Evolutionary conservation across 2,888 invertebrate species (phyloP).

Genomic region (Mycogona germanica): DNA sequence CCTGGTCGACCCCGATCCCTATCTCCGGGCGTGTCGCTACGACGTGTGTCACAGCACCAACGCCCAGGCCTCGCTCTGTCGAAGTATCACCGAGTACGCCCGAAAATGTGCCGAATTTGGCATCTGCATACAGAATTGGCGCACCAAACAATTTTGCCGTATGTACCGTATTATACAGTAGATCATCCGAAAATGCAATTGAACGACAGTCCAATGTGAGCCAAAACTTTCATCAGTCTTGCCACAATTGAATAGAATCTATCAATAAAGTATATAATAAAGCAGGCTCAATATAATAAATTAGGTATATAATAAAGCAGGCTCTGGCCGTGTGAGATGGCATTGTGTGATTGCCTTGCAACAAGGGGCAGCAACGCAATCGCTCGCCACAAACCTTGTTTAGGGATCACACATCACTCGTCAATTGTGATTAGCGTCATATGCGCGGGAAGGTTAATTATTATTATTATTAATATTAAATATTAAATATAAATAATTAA

Average conservation of each 20-base stretch:
- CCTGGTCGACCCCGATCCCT: constrained; percentile 53
- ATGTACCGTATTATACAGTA: constrained; percentile 6
- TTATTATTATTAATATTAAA: no score
- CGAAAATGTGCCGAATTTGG: constrained; percentile 54
- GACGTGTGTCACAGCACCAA: constrained; percentile 44
- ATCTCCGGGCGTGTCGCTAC: constrained; percentile 54
- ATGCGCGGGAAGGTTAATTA: no score
- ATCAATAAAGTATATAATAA: constrained; percentile 1
- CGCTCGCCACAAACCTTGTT: no score
- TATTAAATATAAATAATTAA: no score
- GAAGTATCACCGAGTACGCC: constrained; percentile 55
- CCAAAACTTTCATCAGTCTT: neutral
- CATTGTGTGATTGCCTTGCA: no score
- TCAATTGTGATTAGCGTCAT: no score
- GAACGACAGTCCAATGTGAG: neutral
- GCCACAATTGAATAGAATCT: no score
- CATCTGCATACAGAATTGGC: constrained; percentile 58
- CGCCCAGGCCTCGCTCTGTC: constrained; percentile 46
- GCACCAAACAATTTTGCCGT: constrained; percentile 47
- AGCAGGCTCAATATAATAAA: no score
- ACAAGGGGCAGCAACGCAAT: no score
- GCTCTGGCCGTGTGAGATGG: no score
- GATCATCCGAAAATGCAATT: neutral
- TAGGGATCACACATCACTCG: no score
- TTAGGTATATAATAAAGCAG: no score